Evolutionary conservation across 2,113 vertebrate species (phyloP).

Genomic region (Artemisiospiza belli): DNA sequence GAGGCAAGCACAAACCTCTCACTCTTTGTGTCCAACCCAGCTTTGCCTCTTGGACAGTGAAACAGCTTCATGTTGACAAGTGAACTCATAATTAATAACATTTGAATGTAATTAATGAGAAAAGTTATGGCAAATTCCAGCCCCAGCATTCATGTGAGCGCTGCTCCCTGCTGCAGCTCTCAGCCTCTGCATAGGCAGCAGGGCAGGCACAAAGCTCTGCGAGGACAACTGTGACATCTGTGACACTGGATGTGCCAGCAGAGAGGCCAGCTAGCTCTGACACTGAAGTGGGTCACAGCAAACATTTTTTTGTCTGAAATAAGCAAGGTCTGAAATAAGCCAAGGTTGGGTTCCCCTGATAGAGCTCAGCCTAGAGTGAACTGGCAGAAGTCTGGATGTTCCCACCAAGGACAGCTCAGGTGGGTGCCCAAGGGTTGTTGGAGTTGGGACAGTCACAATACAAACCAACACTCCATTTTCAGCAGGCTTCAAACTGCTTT

Average conservation of each 20-base stretch:
- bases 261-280: neutral
- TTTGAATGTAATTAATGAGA: conserved; percentile 27
- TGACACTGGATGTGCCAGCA: neutral
- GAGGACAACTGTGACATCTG: neutral
- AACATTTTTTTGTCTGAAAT: neutral
- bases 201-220: neutral
- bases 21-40: neutral
- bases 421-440: neutral
- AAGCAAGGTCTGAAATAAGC: neutral
- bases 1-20: neutral
- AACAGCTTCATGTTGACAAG: neutral
- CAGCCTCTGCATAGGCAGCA: neutral
- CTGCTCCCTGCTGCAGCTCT: neutral
- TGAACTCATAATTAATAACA: conserved; percentile 44
- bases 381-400: accelerated
- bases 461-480: neutral
- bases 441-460: neutral
- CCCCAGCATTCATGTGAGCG: neutral
- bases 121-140: neutral
- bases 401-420: accelerated
- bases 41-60: conserved; percentile 4
- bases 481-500: neutral
- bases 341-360: neutral
- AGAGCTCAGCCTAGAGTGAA: neutral
- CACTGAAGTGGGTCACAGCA: neutral